Conservation (phyloP, 2,113 vertebrate genomes). For the Plecotus auritus region DNA sequence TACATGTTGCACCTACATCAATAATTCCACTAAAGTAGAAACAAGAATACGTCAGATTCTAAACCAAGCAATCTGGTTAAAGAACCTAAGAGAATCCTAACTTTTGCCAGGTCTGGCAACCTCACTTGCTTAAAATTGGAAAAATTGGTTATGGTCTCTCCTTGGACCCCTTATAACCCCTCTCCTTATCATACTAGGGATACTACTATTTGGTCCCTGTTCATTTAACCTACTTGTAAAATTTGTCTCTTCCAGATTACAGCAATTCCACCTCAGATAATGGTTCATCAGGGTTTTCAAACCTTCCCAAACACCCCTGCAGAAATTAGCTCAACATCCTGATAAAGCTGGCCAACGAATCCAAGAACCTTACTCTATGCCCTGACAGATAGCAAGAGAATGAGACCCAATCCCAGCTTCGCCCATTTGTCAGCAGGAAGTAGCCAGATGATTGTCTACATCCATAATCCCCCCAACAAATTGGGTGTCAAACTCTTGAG, state of each 20-base stretch:
- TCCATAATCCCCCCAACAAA: background rate
- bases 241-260: background rate
- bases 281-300: background rate
- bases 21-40: background rate
- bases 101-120: background rate
- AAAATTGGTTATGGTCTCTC: background rate
- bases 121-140: background rate
- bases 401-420: background rate
- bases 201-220: background rate
- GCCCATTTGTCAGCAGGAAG: background rate
- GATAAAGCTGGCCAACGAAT: background rate
- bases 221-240: background rate
- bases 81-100: background rate
- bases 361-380: background rate
- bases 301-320: background rate
- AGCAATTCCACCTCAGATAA: background rate
- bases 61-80: background rate
- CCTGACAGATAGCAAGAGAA: background rate
- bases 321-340: background rate
- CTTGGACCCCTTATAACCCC: background rate
- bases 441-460: background rate
- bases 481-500: background rate
- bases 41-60: background rate
- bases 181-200: background rate
- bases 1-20: background rate